Conservation (phyloP, 2,797 vertebrate species). For the Clarias platycephalus region DNA sequence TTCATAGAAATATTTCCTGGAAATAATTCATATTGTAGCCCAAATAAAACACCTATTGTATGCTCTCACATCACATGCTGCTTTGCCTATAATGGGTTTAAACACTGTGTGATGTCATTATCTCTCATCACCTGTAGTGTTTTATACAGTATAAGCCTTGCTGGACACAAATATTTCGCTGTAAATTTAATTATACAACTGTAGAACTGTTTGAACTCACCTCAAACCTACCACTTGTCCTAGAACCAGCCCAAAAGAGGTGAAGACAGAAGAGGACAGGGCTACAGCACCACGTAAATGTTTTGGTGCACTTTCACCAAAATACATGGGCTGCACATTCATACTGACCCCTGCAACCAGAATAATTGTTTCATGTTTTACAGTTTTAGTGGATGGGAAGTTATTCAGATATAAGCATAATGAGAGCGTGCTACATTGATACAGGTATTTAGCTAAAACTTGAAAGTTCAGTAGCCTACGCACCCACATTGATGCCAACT, state of each 20-base stretch:
- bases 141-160: not conserved
- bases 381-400: not conserved
- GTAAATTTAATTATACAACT: not conserved
- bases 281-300: slow-evolving; percentile 82
- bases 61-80: not conserved
- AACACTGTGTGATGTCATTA: not conserved
- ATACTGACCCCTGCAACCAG: slow-evolving; percentile 83
- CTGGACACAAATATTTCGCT: not conserved
- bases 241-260: slow-evolving; percentile 82
- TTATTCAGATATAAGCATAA: not conserved
- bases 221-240: slow-evolving; percentile 87
- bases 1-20: not conserved
- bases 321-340: slow-evolving; percentile 93
- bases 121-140: not conserved
- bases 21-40: not conserved
- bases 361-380: not conserved
- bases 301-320: slow-evolving; percentile 88
- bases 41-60: not conserved
- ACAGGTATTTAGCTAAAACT: not conserved
- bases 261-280: slow-evolving; percentile 85
- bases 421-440: not conserved
- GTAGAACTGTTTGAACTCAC: slow-evolving; percentile 61
- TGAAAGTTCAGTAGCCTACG: not conserved
- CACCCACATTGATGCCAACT: slow-evolving; percentile 86
- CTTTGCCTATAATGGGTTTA: not conserved